Base-by-base conservation (phyloP, 2,797 vertebrate genomes). In the Caiman crocodilus region DNA sequence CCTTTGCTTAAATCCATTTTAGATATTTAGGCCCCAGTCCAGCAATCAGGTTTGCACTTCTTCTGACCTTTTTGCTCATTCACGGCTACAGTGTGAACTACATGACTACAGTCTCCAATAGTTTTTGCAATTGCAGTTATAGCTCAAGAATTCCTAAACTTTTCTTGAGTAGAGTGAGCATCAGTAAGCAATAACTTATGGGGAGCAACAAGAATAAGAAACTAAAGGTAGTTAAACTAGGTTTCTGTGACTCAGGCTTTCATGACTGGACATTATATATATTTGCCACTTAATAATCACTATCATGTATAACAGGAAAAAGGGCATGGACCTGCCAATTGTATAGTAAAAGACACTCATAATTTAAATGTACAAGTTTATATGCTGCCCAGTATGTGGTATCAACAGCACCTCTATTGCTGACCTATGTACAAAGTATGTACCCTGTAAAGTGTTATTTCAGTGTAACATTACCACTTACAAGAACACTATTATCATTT, bases 1-100 rank as follows among this genome's bases (percentile, higher is more conserved):
- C 83, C 82, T 90, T 90, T 74, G 8, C 11, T 60, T 12, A 87
- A 93, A 91, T 71, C 25, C 17, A 75, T 79, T 76, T 82, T 73
- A 79, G n/a, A 67, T 17, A 80, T 89, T 90, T 87, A 85, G 30
- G 92, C 87, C 55, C 78, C 55, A 50, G 23, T 73, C 60, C 76
- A 79, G 79, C 92, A 93, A 91, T 84, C 15, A 6, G 5, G 42
- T 81, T 78, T 91, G 26, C 16, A 10, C 42, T 50, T 50, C 42
- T 50, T 50, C 42, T 90, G 64, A 84, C 42, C 15, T 92, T 32
- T 78, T 14, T 83, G 35, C 18, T 84, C 78, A 17, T 78, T 0
- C 56, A 56, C 82, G 76, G 21, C 30, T 56, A 59, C 42, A 80
- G 55, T 42, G 28, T 78, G 76, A 82, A 69, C 35, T 35, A 35